Evolutionary conservation across 2,888 invertebrate species (phyloP).

Genomic region (Drepana falcataria): DNA sequence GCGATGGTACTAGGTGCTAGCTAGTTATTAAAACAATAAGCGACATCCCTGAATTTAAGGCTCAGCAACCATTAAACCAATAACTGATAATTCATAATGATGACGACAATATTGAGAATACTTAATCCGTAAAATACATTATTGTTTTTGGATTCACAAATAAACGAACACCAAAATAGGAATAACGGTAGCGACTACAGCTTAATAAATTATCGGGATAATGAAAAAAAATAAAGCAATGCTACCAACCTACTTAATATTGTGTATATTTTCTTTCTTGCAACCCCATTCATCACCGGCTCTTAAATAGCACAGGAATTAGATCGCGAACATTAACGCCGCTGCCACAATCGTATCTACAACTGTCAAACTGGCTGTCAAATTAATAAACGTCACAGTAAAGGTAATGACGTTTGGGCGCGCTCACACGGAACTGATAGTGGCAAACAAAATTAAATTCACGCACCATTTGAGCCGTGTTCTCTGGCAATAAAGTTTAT

Average conservation of each 20-base stretch:
- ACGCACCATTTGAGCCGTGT: slow-evolving; percentile 11
- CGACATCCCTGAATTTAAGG: too few relatives aligned
- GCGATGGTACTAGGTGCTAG: too few relatives aligned
- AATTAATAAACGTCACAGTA: slow-evolving; percentile 57
- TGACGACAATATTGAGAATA: too few relatives aligned
- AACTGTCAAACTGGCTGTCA: slow-evolving; percentile 59
- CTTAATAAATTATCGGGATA: not conserved
- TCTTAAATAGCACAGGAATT: slow-evolving; percentile 58
- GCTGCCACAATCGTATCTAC: slow-evolving; percentile 50
- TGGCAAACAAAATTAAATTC: slow-evolving; percentile 23
- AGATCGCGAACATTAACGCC: slow-evolving; percentile 44
- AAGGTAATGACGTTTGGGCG: slow-evolving; percentile 54
- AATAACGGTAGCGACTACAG: too few relatives aligned
- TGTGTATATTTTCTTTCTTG: not conserved
- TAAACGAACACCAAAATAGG: too few relatives aligned
- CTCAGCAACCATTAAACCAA: too few relatives aligned
- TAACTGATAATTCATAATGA: too few relatives aligned
- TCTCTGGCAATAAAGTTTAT: slow-evolving; percentile 15
- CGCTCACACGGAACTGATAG: slow-evolving; percentile 63
- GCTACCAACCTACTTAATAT: not conserved
- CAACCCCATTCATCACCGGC: slow-evolving; percentile 1
- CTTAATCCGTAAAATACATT: too few relatives aligned
- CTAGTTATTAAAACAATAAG: too few relatives aligned
- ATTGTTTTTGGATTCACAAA: too few relatives aligned
- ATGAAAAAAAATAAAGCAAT: not conserved